Base-by-base conservation (phyloP, 2,113 vertebrate species). In the Forbesichthys papilliferus region DNA sequence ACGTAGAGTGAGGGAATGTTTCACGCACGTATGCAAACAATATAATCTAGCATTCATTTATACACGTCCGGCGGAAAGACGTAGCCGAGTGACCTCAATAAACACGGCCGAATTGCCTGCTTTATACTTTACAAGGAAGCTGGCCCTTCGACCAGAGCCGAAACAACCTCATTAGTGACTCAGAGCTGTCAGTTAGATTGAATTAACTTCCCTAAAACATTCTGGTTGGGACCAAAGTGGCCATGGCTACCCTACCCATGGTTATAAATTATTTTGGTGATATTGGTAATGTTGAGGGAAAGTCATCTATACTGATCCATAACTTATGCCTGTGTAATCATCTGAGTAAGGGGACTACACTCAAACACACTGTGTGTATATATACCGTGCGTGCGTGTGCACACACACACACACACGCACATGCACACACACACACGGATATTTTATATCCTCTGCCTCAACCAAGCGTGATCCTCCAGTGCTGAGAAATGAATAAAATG, bases 261-360 rank as follows among this genome's bases (percentile, higher is more conserved):
- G 83, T 65, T 67, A 7, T 52, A 1, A 18, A 20, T 36, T 20
- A 59, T 59, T 57, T 71, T 52, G 14, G 9, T 36, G 20, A 59
- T 59, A 57, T 71, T 52, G 14, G 9, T 48, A 74, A 12, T 75
- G 61, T 73, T 68, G 72, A 13, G 66, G 61, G 62, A 77, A 75
- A 77, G 67, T 59, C 51, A 64, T 66, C 56, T 27, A 27, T 27
- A 27, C 27, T 27, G 27, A 27, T 27, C 27, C 27, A 27, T 27
- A 27, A 20, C 27, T 27, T 27, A 27, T 27, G 27, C 2, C 27
- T 2, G 1, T 27, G 2, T 2, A 27, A 27, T 27, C 27, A 27
- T 27, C 27, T 27, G 27, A 27, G 27, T 27, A 27, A 27, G 27
- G 2, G 27, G 27, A 27, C 27, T 27, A 27, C 27, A 27, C 27